Base-by-base conservation (phyloP, 2,113 vertebrate genomes). In the Hyaena hyaena region DNA sequence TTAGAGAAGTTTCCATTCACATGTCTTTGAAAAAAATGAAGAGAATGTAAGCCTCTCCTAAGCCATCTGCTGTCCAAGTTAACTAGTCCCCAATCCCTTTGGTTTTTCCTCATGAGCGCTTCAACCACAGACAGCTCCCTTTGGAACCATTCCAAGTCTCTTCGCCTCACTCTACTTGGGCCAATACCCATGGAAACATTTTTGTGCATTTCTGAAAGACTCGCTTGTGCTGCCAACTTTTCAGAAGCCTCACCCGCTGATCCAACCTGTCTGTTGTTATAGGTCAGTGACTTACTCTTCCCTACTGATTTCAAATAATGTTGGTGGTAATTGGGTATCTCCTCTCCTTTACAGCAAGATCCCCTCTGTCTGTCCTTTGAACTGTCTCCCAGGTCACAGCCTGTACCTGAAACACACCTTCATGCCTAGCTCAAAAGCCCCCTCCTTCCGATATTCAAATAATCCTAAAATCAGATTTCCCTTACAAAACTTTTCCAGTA, bases 381-480 rank as follows among this genome's bases (percentile, higher is more conserved):
- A 68, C 24, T 86, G 11, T 91, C 15, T 90, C 86, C 83, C 84
- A 26, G 65, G 43, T 12, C 85, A 73, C 31, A 53, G 65, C 33
- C 65, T 69, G 23, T 43, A 61, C 9, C 77, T 16, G 21, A 45
- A 95, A 86, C 7, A 81, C 9, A 10, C 4, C 58, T 85, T 92
- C 23, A 26, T 23, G 48, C 14, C 90, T 77, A 66, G 19, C 19
- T 83, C 61, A 33, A 96, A 84, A 90, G 74, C 24, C 31, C 68
- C 16, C 63, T 88, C 66, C 76, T 91, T 81, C 58, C 23, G 19
- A 85, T 76, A 97, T 63, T 86, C 73, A 94, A 93, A 95, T 88
- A 92, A 55, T 33, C 48, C 63, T 68, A 45, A 66, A 91, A 74
- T 76, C 39, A 28, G 16, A 61, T 33, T 61, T 94, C 43, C 86